A percentile compares a stretch with the other conserved stretches of the same genome.
Evolutionary conservation across 2,113 vertebrate species (phyloP).

Genomic region (Stercorarius parasiticus): DNA sequence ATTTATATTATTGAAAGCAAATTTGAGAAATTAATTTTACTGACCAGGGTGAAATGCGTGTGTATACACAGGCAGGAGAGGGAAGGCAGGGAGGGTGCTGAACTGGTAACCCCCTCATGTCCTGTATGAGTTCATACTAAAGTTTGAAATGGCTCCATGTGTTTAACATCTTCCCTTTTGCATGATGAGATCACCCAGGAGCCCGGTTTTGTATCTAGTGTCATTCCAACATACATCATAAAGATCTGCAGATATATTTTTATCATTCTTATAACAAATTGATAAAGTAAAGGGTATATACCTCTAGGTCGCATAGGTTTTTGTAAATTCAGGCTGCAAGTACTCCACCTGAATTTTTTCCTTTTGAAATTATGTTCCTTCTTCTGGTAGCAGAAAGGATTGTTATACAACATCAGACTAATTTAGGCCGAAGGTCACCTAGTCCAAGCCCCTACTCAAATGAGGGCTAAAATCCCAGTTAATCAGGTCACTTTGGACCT

Average conservation of each 20-base stretch:
- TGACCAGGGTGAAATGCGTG: background rate
- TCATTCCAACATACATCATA: background rate
- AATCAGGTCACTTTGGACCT: background rate
- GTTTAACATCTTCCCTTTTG: background rate
- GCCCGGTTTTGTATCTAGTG: background rate
- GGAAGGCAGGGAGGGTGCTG: background rate
- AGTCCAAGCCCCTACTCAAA: background rate
- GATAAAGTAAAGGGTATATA: background rate
- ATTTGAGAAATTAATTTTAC: background rate
- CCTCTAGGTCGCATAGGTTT: background rate
- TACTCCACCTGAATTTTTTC: background rate
- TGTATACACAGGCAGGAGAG: background rate
- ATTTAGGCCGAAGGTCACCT: background rate
- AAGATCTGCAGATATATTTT: background rate
- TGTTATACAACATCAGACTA: background rate
- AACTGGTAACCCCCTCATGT: background rate
- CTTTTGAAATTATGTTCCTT: background rate
- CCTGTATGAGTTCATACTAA: background rate
- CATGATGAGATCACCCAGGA: background rate
- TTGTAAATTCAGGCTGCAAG: background rate
- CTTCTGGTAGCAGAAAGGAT: background rate
- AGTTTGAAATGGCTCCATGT: background rate
- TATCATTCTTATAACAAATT: background rate
- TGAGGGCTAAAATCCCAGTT: background rate
- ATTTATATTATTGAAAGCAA: background rate